Base-by-base conservation (phyloP, 2,797 vertebrate species). In the Macroramphosus scolopax region DNA sequence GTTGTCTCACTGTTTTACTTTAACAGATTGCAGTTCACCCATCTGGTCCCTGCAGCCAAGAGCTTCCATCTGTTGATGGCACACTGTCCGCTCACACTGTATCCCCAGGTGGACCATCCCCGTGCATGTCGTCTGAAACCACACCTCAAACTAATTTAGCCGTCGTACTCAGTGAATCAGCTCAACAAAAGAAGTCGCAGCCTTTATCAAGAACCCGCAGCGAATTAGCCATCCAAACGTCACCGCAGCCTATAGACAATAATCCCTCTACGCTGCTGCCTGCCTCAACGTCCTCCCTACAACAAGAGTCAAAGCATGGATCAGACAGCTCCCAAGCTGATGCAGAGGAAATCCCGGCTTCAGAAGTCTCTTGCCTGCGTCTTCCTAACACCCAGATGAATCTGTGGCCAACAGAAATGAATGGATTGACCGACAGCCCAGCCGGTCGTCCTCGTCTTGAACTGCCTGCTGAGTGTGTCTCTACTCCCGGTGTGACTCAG, bases 21-120 rank as follows among this genome's bases (percentile, higher is more conserved):
- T 30, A 76, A 56, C 82, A 89, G 89, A 82, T 63, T 66, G 48
- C 76, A 28, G 61, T 58, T 70, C 68, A 45, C 63, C 49, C 71
- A 20, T 54, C 63, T 56, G 75, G 59, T 51, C 39, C 66, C 62
- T 47, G 74, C 44, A 63, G 63, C 70, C 73, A 54, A 54, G 62
- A 78, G 41, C 64, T 49, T 59, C 70, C 64, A 66, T 68, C 63
- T 70, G 58, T 42, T 38, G 70, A 77, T 51, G 75, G 50, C 62
- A 17, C 51, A 36, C 68, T 17, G 57, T 75, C 72, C 48, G 2
- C 52, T 69, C 57, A 41, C 39, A 17, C 75, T 50, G 61, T 63
- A 57, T 68, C 68, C 54, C 51, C 65, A 46, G 64, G 64, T 64
- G 69, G 85, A 72, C 68, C 31, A 32, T 40, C 69, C 75, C 64